A percentile compares a stretch with the other conserved stretches of the same genome.
Evolutionary conservation across 2,888 invertebrate genomes (phyloP).

Genomic region (Aporophyla lueneburgensis): DNA sequence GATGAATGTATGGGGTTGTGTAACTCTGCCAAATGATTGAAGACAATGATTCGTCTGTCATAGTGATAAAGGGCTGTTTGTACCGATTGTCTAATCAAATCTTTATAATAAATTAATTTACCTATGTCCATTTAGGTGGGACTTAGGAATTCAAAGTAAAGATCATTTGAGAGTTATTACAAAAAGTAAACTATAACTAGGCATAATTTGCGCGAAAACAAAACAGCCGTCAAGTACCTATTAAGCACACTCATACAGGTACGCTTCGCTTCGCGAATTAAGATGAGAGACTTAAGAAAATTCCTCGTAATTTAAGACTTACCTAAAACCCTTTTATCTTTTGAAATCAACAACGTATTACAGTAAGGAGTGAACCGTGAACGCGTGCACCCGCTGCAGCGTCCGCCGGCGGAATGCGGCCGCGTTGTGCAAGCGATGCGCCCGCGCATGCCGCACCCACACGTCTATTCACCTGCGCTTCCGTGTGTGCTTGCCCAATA

Average conservation of each 20-base stretch:
- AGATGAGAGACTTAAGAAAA: neutral
- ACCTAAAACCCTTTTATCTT: slow-evolving; percentile 7
- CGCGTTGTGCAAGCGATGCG: slow-evolving; percentile 82
- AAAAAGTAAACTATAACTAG: neutral
- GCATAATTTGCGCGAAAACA: neutral
- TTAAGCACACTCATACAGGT: neutral
- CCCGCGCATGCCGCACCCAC: slow-evolving; percentile 77
- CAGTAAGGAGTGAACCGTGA: slow-evolving; percentile 29
- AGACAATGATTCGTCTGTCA: neutral
- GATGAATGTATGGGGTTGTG: slow-evolving; percentile 19
- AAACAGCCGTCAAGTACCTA: neutral
- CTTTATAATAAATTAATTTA: neutral
- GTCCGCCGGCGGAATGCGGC: slow-evolving; percentile 81
- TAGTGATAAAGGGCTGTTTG: neutral
- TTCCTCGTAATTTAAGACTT: neutral
- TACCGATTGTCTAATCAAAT: neutral
- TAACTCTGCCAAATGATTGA: slow-evolving; percentile 25
- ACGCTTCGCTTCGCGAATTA: neutral
- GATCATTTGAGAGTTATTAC: neutral
- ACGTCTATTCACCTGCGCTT: slow-evolving; percentile 81
- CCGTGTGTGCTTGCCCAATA: slow-evolving; percentile 74
- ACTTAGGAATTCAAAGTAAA: neutral
- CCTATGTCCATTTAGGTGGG: neutral
- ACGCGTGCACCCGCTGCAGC: slow-evolving; percentile 71
- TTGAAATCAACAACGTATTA: slow-evolving; percentile 23